Evolutionary conservation across 2,888 invertebrate genomes (phyloP).

Genomic region (Nesidiocoris tenuis): DNA sequence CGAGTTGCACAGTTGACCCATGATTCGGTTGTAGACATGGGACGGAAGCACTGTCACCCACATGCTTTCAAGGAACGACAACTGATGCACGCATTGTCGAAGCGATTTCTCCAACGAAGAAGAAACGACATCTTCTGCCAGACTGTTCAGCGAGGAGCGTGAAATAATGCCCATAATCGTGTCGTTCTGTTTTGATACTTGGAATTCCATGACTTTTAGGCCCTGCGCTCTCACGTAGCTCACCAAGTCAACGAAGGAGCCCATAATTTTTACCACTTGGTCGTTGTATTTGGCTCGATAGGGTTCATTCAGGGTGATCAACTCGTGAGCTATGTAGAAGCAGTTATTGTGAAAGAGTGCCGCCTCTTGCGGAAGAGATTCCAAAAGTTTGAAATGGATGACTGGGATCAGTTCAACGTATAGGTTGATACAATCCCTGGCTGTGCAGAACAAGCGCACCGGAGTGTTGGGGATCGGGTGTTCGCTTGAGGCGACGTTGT

Average conservation of each 20-base stretch:
- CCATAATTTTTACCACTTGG: constrained; percentile 9
- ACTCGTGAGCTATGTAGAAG: constrained; percentile 77
- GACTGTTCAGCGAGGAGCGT: constrained; percentile 1
- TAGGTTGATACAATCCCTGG: constrained; percentile 71
- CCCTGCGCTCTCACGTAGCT: constrained; percentile 20
- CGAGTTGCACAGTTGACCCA: constrained; percentile 57
- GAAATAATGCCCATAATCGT: constrained; percentile 15
- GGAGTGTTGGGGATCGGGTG: constrained; percentile 62
- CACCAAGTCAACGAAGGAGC: constrained; percentile 32
- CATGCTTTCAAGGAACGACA: constrained; percentile 79
- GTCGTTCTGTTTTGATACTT: constrained; percentile 27
- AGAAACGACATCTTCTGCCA: constrained; percentile 59
- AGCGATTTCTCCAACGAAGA: constrained; percentile 69
- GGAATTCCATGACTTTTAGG: constrained; percentile 13
- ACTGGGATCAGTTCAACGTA: constrained; percentile 77
- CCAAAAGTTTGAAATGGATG: constrained; percentile 74
- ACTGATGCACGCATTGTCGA: constrained; percentile 78
- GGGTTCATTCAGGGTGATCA: constrained; percentile 60
- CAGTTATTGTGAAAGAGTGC: constrained; percentile 87
- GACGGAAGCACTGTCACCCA: constrained; percentile 83
- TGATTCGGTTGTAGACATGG: constrained; percentile 71
- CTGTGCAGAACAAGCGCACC: constrained; percentile 67
- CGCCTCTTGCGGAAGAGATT: constrained; percentile 83
- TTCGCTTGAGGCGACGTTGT: constrained; percentile 59
- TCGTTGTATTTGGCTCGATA: constrained; percentile 18